Evolutionary conservation across 2,113 vertebrate genomes (phyloP).

Genomic region (Xiphorhynchus elegans): DNA sequence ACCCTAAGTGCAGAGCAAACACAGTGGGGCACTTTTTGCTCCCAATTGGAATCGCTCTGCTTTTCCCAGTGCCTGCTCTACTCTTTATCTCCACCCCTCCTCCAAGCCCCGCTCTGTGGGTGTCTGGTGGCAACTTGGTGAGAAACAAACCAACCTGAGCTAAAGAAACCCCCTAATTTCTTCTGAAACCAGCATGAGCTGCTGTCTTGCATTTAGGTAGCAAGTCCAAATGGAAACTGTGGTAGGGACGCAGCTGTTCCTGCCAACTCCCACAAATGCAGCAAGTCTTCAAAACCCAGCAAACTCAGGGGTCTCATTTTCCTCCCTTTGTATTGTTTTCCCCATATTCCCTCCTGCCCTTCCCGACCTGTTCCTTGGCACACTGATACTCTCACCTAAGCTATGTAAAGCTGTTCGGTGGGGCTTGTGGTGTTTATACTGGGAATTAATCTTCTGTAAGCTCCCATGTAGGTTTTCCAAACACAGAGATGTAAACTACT

Average conservation of each 20-base stretch:
- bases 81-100: fast-evolving
- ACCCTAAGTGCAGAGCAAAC: neutral
- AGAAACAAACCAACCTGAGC: neutral
- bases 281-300: neutral
- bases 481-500: neutral
- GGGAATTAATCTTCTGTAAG: neutral
- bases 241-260: neutral
- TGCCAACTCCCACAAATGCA: neutral
- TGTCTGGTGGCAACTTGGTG: neutral
- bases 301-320: neutral
- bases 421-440: neutral
- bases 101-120: neutral
- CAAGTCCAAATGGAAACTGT: neutral
- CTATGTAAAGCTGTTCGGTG: neutral
- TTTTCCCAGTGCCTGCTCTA: fast-evolving
- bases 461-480: neutral
- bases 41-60: fast-evolving
- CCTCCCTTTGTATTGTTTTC: neutral
- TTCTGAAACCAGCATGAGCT: neutral
- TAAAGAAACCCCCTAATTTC: neutral
- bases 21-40: neutral
- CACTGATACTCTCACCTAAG: fast-evolving
- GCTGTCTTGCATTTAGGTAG: neutral
- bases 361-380: neutral
- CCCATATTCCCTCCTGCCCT: too few relatives aligned